Conservation (phyloP, 2,888 invertebrate genomes). For the Apamea sordens region DNA sequence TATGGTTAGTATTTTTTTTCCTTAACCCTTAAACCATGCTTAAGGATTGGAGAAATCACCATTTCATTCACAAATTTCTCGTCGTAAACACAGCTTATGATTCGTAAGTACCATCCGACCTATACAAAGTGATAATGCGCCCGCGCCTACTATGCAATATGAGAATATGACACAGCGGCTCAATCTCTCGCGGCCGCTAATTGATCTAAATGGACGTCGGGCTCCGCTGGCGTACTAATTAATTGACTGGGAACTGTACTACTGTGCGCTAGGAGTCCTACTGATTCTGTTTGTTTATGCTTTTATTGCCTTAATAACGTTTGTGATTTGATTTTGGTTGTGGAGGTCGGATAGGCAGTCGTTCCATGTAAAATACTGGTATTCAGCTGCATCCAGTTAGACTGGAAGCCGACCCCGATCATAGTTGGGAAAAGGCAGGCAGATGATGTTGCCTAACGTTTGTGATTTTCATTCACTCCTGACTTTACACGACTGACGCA, state of each 20-base stretch:
- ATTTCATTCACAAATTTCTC: background rate
- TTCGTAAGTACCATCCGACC: background rate
- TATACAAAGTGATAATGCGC: slow-evolving; percentile 25
- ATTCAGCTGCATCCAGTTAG: too few relatives aligned
- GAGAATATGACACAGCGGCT: slow-evolving; percentile 56
- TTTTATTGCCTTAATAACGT: slow-evolving; percentile 12
- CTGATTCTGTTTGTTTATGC: slow-evolving; percentile 46
- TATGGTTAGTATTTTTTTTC: background rate
- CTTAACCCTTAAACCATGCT: background rate
- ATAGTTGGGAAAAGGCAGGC: too few relatives aligned
- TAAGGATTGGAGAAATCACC: background rate
- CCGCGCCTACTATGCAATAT: slow-evolving; percentile 8
- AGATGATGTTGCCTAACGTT: background rate
- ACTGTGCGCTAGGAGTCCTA: slow-evolving; percentile 23
- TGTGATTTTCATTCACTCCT: slow-evolving; percentile 30
- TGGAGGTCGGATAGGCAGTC: too few relatives aligned
- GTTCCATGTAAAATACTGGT: too few relatives aligned
- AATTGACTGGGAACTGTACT: slow-evolving; percentile 58
- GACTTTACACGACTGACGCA: background rate
- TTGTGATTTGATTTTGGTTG: slow-evolving; percentile 23
- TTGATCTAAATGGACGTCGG: slow-evolving; percentile 67
- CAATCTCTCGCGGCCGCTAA: slow-evolving; percentile 62
- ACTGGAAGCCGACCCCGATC: too few relatives aligned
- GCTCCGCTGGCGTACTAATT: slow-evolving; percentile 60
- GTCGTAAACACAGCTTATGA: slow-evolving; percentile 3